These are phyloP conservation scores for Dichetophora obliterata DNA, from an alignment of 2,888 invertebrate genomes.

Conservation along the genomic window DNA sequence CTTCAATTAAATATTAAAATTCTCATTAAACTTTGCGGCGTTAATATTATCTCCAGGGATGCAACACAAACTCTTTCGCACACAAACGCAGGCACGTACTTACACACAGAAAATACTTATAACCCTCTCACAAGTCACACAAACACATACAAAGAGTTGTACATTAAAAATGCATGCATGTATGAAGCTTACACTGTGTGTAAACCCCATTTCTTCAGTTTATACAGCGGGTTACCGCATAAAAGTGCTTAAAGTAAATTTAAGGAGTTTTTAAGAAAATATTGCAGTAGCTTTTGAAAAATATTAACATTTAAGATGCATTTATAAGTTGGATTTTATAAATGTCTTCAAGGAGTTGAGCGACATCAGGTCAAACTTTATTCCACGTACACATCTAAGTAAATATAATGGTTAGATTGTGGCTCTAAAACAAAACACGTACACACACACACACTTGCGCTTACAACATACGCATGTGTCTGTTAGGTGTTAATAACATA, in stretches of 20 bases:
- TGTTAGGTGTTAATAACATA: constrained; percentile 25
- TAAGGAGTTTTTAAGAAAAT: constrained; percentile 15
- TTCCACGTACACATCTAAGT: too few species aligned
- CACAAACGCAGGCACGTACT: neutral
- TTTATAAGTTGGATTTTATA: neutral
- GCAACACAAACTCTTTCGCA: constrained; percentile 35
- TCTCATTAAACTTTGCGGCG: constrained; percentile 53
- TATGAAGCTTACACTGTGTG: neutral
- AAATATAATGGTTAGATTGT: neutral
- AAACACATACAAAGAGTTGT: neutral
- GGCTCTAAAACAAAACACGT: neutral
- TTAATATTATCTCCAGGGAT: constrained; percentile 45
- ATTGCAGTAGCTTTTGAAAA: neutral
- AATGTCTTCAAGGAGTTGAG: neutral
- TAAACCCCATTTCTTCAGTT: neutral
- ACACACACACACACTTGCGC: neutral
- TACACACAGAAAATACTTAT: neutral
- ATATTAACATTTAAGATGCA: constrained; percentile 4
- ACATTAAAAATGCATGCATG: constrained; percentile 10
- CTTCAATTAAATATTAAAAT: constrained; percentile 52
- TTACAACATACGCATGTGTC: neutral
- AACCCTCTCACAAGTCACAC: neutral
- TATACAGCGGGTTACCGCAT: too few species aligned
- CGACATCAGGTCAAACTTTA: constrained; percentile 4
- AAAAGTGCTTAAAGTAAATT: neutral